Conservation (phyloP, 2,797 vertebrate genomes). For the Acipenser transmontanus region DNA sequence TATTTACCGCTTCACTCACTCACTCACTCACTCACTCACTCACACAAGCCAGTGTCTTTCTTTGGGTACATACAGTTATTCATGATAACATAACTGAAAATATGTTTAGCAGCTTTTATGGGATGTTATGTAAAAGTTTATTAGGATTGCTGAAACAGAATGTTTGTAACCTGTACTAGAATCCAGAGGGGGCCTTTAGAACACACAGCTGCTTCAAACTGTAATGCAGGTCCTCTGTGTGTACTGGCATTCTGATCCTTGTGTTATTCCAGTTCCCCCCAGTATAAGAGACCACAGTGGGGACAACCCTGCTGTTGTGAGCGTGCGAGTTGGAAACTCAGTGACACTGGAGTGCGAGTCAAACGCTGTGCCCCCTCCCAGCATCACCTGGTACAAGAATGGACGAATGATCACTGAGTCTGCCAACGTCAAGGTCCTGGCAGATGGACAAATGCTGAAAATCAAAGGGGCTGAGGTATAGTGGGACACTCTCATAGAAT, state of each 20-base stretch:
- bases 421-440: slow-evolving; percentile 53
- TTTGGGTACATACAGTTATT: too few species aligned
- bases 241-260: slow-evolving; percentile 19
- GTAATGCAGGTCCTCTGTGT: slow-evolving; percentile 16
- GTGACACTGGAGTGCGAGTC: slow-evolving; percentile 80
- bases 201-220: too few species aligned
- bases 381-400: slow-evolving; percentile 90
- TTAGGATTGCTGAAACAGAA: too few species aligned
- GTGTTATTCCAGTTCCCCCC: slow-evolving; percentile 71
- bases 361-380: slow-evolving; percentile 82
- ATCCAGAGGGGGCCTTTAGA: too few species aligned
- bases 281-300: slow-evolving; percentile 76
- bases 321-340: slow-evolving; percentile 59
- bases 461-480: slow-evolving; percentile 77
- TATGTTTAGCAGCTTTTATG: too few species aligned
- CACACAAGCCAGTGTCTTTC: too few species aligned
- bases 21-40: neutral
- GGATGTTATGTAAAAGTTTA: too few species aligned
- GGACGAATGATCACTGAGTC: slow-evolving; percentile 63
- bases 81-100: too few species aligned
- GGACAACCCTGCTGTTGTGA: slow-evolving; percentile 67
- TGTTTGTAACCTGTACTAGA: too few species aligned
- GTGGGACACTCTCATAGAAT: neutral
- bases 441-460: slow-evolving; percentile 66
- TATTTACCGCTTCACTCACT: neutral